A percentile compares a stretch with the other conserved stretches of the same genome.
Conservation (phyloP, 2,888 invertebrate genomes). For the Epistrophe grossulariae region DNA sequence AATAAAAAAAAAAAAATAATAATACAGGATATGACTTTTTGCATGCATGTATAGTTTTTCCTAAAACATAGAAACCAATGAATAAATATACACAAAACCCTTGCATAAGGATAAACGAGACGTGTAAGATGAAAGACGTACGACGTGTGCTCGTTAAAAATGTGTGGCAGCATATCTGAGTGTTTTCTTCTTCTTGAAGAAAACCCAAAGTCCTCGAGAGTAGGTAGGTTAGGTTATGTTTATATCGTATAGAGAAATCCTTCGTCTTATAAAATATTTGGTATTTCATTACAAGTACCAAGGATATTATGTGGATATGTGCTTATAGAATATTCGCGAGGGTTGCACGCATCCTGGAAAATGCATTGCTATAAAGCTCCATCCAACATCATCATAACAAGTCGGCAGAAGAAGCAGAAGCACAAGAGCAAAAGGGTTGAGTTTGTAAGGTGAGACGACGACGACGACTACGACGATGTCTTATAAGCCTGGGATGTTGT, state of each 20-base stretch:
- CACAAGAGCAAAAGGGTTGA: slow-evolving; percentile 44
- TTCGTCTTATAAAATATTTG: slow-evolving; percentile 73
- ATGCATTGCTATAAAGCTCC: slow-evolving; percentile 38
- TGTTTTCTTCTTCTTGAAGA: slow-evolving; percentile 45
- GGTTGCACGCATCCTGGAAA: slow-evolving; percentile 67
- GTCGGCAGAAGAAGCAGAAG: not conserved
- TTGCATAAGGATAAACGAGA: slow-evolving; percentile 14
- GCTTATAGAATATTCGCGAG: slow-evolving; percentile 55
- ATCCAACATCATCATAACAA: not conserved
- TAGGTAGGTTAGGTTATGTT: too few species aligned
- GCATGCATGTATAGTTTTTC: slow-evolving; percentile 42
- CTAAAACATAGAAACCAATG: slow-evolving; percentile 55
- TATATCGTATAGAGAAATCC: slow-evolving; percentile 24
- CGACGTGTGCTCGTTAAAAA: slow-evolving; percentile 31
- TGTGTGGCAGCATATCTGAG: slow-evolving; percentile 48
- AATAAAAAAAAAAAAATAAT: slow-evolving; percentile 20
- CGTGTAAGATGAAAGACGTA: slow-evolving; percentile 16
- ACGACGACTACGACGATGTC: slow-evolving; percentile 4
- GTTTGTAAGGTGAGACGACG: slow-evolving; percentile 50
- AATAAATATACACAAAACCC: slow-evolving; percentile 60
- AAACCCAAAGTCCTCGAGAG: slow-evolving; percentile 5
- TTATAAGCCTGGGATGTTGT: slow-evolving; percentile 43
- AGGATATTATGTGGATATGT: slow-evolving; percentile 53
- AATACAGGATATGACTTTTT: slow-evolving; percentile 50
- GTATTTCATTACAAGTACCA: slow-evolving; percentile 69